Evolutionary conservation across 1,140 invertebrate species (phyloP).

Genomic region (Drosophila truncata): DNA sequence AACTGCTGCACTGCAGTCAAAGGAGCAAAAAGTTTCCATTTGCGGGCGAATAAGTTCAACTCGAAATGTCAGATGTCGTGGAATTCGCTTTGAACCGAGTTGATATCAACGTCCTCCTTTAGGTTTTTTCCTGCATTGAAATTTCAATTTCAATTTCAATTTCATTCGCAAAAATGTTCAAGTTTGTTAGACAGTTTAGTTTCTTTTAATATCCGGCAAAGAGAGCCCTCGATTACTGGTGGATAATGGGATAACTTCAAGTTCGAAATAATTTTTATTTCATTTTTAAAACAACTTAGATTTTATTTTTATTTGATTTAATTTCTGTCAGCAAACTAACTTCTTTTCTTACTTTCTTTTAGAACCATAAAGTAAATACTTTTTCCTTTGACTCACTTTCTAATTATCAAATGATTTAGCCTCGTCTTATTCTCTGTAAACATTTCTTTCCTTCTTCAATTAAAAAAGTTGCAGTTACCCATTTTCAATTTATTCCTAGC

Average conservation of each 20-base stretch:
- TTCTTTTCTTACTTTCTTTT: neutral
- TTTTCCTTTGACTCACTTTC: neutral
- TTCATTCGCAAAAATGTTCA: slow-evolving; percentile 13
- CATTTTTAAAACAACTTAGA: neutral
- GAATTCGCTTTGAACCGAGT: slow-evolving; percentile 43
- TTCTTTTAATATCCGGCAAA: neutral
- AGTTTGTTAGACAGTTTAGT: slow-evolving; percentile 13
- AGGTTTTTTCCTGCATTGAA: slow-evolving; percentile 14
- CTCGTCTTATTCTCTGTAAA: slow-evolving; percentile 6
- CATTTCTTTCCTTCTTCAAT: slow-evolving; percentile 19
- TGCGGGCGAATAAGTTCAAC: slow-evolving; percentile 42
- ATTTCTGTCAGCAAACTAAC: neutral
- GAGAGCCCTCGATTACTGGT: neutral
- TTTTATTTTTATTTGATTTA: neutral
- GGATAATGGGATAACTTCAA: neutral
- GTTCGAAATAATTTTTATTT: neutral
- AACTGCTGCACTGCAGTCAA: slow-evolving; percentile 55
- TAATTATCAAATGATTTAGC: neutral
- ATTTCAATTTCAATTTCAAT: slow-evolving; percentile 43
- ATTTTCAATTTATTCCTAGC: slow-evolving; percentile 19
- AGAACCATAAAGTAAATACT: neutral
- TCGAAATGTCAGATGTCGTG: slow-evolving; percentile 51
- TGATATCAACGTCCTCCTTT: slow-evolving; percentile 6
- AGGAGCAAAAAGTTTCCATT: slow-evolving; percentile 55
- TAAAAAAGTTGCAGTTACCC: slow-evolving; percentile 13